Evolutionary conservation across 2,888 invertebrate genomes (phyloP), one percentile per base, ranked within the genome.

Genomic region (Acanthacorydalis orientalis): DNA sequence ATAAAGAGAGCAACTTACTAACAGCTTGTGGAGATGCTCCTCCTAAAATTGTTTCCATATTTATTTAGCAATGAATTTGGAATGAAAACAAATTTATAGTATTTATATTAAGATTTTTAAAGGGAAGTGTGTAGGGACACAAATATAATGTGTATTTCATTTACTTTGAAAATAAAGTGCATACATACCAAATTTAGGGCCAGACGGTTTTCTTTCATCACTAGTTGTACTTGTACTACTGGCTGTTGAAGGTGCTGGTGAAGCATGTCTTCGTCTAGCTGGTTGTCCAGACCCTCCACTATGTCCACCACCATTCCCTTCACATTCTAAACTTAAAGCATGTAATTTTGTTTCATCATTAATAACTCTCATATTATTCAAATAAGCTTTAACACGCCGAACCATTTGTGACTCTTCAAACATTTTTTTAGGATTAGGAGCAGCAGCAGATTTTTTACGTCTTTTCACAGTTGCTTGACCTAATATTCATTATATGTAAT

Each of bases 361-460:
- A 56, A 89, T 86, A 7, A 91, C 88, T 57, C 89, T 84, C 74
- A 97, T 80, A 57, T 89, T 85, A 54, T 85, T 84, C 50, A 98
- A 74, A 68, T 98, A 98, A 2, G 96, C 88, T 64, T 96, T 93
- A 6, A 97, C 96, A 48, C 95, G 75, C 32, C 96, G 77, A 48
- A 95, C 93, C 97, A 97, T 97, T 69, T 96, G 92, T 32, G 96
- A 93, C 71, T 96, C 95, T 66, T 96, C 96, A 65, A 92, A 96
- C 93, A 96, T 95, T 66, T 93, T 95, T 68, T 95, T 95, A 46
- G 91, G 89, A 68, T 96, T 95, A 1, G 90, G 90, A 4, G 89
- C 85, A 31, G 90, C 84, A 32, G 86, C 78, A 0, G 91, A 84
- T 62, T 91, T 87, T 67, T 91, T 90, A 55, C 91, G 75, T 55